These are phyloP conservation scores for Mesocentrotus franciscanus DNA, from an alignment of 53 echinoderm and acorn worm genomes.

Conservation along the genomic window DNA sequence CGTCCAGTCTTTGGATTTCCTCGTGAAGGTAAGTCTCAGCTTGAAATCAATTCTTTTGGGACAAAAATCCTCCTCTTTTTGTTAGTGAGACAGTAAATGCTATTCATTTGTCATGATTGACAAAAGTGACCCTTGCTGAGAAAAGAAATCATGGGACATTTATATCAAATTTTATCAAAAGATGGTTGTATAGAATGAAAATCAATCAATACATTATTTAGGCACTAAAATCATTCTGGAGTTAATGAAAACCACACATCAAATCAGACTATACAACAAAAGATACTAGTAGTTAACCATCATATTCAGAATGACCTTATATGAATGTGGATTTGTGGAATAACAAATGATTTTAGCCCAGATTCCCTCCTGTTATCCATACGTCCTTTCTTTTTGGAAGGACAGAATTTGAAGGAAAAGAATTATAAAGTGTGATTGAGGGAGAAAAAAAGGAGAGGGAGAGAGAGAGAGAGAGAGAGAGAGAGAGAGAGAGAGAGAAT, in stretches of 20 bases:
- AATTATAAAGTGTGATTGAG: not conserved
- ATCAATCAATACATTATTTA: not conserved
- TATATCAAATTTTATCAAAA: too few species aligned
- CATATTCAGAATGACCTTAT: too few species aligned
- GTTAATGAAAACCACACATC: too few species aligned
- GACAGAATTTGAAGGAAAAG: not conserved
- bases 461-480: not conserved
- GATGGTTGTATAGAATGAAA: too few species aligned
- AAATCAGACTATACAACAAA: too few species aligned
- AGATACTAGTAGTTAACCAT: too few species aligned
- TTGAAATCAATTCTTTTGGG: not conserved
- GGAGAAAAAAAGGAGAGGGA: not conserved
- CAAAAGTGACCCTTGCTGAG: too few species aligned
- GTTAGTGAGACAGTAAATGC: too few species aligned
- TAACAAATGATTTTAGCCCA: too few species aligned
- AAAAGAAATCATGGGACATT: too few species aligned
- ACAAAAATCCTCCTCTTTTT: not conserved
- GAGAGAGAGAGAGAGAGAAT: not conserved
- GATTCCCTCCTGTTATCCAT: not conserved
- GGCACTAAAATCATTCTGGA: not conserved
- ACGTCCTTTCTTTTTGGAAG: not conserved
- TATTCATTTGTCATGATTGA: too few species aligned
- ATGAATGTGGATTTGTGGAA: too few species aligned
- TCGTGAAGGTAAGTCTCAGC: slow-evolving; percentile 52
- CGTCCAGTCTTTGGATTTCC: slow-evolving; percentile 54